These are phyloP conservation scores for Dexiosoma caninum DNA, from an alignment of 2,888 invertebrate genomes.

Conservation along the genomic window DNA sequence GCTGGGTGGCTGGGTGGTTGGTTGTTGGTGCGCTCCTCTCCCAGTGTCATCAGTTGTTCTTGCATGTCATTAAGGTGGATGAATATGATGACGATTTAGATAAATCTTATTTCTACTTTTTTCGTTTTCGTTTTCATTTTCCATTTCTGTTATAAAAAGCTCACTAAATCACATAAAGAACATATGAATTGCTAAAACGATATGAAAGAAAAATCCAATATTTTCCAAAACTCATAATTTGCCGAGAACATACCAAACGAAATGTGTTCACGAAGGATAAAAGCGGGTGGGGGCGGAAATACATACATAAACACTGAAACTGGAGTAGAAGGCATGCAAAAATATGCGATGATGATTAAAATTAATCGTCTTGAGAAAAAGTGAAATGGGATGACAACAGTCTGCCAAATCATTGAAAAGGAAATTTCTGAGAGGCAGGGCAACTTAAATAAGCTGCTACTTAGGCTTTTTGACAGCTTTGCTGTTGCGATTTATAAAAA, in stretches of 20 bases:
- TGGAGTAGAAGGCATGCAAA: background rate
- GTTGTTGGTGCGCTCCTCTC: background rate
- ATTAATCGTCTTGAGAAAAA: slow-evolving; percentile 42
- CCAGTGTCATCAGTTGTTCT: background rate
- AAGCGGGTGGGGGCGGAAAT: too few relatives aligned
- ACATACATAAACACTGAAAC: background rate
- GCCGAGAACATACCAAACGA: background rate
- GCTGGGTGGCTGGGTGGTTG: background rate
- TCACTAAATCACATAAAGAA: slow-evolving; percentile 24
- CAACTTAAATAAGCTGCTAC: slow-evolving; percentile 3
- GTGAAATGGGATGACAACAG: slow-evolving; percentile 1
- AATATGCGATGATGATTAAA: slow-evolving; percentile 46
- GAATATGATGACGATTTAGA: slow-evolving; percentile 24
- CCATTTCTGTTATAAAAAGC: background rate
- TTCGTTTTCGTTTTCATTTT: too few relatives aligned
- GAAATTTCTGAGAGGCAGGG: background rate
- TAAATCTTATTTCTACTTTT: too few relatives aligned
- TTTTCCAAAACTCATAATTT: slow-evolving; percentile 17
- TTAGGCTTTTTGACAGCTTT: background rate
- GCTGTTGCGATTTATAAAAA: background rate
- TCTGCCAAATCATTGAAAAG: slow-evolving; percentile 1
- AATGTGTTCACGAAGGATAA: background rate
- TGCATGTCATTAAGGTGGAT: background rate
- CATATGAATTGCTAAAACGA: slow-evolving; percentile 25
- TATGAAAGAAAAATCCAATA: slow-evolving; percentile 7